Base-by-base conservation (phyloP, 2,797 vertebrate genomes). In the Zenarchopterus dispar region DNA sequence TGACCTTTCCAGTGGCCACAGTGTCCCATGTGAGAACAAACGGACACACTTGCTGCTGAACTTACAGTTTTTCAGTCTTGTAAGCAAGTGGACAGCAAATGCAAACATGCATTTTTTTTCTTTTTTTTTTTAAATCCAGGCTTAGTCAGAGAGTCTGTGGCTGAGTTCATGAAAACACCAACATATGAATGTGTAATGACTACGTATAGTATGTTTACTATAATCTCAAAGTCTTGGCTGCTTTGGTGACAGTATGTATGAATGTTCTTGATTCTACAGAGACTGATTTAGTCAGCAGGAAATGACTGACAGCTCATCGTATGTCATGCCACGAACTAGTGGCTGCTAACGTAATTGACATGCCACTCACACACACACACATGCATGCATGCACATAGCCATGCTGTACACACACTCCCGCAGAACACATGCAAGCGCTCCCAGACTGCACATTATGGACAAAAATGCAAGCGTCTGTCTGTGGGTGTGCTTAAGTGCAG, bases 301-400 rank as follows among this genome's bases (percentile, higher is more conserved):
- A 68, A 72, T 82, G 77, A 85, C 57, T 78, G 83, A 79, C 83
- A 67, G 70, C 67, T 77, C 67, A 16, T 41, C 63, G 74, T 70
- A 72, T 62, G 67, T 45, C 67, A 51, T 64, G 77, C 73, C 78
- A 72, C 8, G n/a, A 74, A 62, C 62, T 43, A 48, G 44, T 49
- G 69, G 64, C 64, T 63, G 58, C 62, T 70, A 60, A 72, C 67
- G 74, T 46, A 69, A 67, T 68, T 16, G 9, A 70, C 65, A 61
- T 76, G 72, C 79, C 78, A 64, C 33, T 70, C 60, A 75, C 15
- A 26, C 62, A 36, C 64, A 46, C 60, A 75, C 11, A 22, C 62
- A 33, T 8, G 8, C 28, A 28, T 8, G 8, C 28, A 28, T 8
- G 7, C 26, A 13, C 13, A 52, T 43, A 26, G 5, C 24, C 58